Conservation (phyloP, 1,140 invertebrate species). For the Caenorhabditis remanei region DNA sequence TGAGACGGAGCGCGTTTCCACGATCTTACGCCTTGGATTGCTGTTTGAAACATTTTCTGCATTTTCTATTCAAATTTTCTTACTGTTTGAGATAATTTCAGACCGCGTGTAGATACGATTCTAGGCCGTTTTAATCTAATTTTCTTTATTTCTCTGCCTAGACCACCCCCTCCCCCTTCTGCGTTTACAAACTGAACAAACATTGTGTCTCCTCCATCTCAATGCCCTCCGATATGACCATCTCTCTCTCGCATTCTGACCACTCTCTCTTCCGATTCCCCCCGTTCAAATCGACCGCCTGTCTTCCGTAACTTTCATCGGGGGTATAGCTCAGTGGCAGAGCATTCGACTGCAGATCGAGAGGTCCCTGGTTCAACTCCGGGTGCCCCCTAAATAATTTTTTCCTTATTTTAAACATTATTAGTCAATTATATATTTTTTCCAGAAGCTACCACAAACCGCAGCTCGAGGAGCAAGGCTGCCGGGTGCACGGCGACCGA, state of each 20-base stretch:
- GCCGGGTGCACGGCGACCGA: constrained; percentile 39
- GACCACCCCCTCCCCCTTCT: too few species aligned
- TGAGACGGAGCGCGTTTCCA: too few species aligned
- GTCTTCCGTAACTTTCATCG: background rate
- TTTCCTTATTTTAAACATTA: background rate
- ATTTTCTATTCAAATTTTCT: background rate
- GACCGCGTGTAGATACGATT: too few species aligned
- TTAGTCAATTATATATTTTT: background rate
- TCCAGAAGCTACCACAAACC: constrained; percentile 27
- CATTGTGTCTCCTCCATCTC: background rate
- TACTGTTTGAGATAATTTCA: background rate
- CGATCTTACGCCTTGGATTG: too few species aligned
- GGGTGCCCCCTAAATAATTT: constrained; percentile 68
- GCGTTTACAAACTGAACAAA: too few species aligned
- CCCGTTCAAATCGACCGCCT: too few species aligned
- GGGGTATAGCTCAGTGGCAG: constrained; percentile 80
- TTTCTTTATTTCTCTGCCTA: too few species aligned
- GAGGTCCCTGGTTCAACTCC: constrained; percentile 80
- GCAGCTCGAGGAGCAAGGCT: constrained; percentile 59
- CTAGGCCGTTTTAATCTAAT: too few species aligned
- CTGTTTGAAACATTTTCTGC: too few species aligned
- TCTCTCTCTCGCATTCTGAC: background rate
- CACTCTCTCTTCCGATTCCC: background rate
- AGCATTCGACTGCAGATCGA: constrained; percentile 81
- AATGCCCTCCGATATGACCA: background rate